A percentile compares a stretch with the other conserved stretches of the same genome.
These are phyloP conservation scores for Bucco capensis DNA, from an alignment of 2,113 vertebrate species.

Conservation along the genomic window DNA sequence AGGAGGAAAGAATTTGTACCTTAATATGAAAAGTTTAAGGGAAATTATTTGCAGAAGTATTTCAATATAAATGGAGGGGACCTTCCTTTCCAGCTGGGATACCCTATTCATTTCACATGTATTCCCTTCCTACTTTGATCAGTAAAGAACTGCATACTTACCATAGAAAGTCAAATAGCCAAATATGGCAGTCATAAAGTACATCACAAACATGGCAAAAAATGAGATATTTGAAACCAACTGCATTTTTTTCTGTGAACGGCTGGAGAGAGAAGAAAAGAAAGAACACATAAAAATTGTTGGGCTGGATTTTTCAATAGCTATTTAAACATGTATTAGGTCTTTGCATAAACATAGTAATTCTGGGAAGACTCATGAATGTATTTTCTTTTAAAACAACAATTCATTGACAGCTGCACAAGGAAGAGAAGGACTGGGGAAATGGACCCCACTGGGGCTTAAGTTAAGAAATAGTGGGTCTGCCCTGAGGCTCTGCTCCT, in stretches of 20 bases:
- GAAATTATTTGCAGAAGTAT: neutral
- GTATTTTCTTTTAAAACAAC: conserved; percentile 8
- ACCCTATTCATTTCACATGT: neutral
- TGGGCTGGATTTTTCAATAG: conserved; percentile 5
- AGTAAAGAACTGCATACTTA: conserved; percentile 65
- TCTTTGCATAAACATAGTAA: neutral
- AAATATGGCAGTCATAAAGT: conserved; percentile 82
- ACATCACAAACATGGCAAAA: conserved; percentile 83
- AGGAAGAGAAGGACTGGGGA: neutral
- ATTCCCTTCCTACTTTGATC: neutral
- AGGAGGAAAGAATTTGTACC: neutral
- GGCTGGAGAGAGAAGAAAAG: conserved; percentile 66
- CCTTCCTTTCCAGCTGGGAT: neutral
- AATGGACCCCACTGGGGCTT: neutral
- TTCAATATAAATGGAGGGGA: neutral
- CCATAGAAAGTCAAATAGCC: conserved; percentile 83
- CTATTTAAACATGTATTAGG: neutral
- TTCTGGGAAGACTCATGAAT: neutral
- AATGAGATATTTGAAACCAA: conserved; percentile 81
- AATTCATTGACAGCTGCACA: neutral
- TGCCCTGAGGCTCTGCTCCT: neutral
- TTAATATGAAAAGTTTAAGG: neutral
- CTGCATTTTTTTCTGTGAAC: conserved; percentile 81
- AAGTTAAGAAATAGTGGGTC: neutral
- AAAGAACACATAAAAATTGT: conserved; percentile 1